Base-by-base conservation (phyloP, 30 jellyfish, hydroid and myxozoan genomes). In the Hydractinia symbiolongicarpus region DNA sequence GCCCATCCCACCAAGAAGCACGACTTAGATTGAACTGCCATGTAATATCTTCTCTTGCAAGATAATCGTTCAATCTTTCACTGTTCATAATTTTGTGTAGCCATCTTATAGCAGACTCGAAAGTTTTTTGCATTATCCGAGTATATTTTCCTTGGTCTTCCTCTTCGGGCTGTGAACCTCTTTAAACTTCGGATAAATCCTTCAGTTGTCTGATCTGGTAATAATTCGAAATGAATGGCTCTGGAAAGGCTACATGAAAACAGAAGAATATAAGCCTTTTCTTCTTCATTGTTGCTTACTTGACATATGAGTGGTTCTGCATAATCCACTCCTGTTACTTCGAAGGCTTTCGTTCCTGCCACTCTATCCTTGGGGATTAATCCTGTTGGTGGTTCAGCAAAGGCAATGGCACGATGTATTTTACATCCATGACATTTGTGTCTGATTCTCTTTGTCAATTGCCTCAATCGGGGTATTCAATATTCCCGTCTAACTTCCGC, bases 1-100 rank as follows among this genome's bases (percentile, higher is more conserved):
- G 96, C 78, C 96, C 96, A 50, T 93, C 93, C 89, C 91, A 73
- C 85, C 89, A 81, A 21, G 96, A 88, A 5, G 88, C 96, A 54
- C 78, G 56, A 54, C 96, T 87, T 57, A 75, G 64, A 50, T 81
- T 81, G 96, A 87, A 87, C 85, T 87, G 91, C 93, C 96, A 86
- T 79, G 40, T 72, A 50, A 80, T 86, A 83, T 81, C 60, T 62
- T 81, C 55, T 60, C 55, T 54, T 61, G 90, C 90, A 50, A 86
- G 73, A 67, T 69, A 80, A 66, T 86, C 68, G 61, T 86, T 82
- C 5, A 86, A 5, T 82, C 61, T 61, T 66, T 86, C 95, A 61
- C 75, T 53, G 57, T 54, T 73, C 95, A 80, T 72, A 55, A 86
- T 75, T 54, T 80, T 66, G 13, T 86, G 19, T 54, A 86, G 73